Conservation (phyloP, 2,113 vertebrate species). For the Neogale vison region DNA sequence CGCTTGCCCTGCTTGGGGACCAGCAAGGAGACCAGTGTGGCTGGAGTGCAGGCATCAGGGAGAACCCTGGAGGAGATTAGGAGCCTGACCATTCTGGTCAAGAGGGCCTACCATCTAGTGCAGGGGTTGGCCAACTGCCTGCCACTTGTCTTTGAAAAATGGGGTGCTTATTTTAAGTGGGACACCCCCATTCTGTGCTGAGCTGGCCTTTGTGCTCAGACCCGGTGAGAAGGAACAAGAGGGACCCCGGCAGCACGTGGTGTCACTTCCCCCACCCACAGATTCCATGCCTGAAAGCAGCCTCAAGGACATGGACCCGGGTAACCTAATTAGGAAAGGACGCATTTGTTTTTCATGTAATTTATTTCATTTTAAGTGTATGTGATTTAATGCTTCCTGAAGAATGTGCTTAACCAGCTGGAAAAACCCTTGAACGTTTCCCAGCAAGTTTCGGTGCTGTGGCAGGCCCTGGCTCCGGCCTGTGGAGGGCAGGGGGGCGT, state of each 20-base stretch:
- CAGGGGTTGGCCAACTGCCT: neutral
- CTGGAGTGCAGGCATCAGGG: no score
- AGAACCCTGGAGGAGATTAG: neutral
- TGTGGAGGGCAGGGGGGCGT: no score
- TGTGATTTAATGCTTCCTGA: neutral
- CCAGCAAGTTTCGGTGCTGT: accelerated
- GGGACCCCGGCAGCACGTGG: accelerated
- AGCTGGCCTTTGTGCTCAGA: neutral
- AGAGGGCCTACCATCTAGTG: neutral
- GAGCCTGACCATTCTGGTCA: neutral
- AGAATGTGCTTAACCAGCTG: neutral
- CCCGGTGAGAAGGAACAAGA: neutral
- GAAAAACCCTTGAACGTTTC: neutral
- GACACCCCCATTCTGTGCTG: neutral
- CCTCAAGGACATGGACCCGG: neutral
- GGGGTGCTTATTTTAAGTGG: neutral
- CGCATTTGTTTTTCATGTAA: neutral
- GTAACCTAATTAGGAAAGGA: neutral
- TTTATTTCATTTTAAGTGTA: neutral
- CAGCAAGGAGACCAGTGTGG: neutral
- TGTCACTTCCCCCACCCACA: neutral
- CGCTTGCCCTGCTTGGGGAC: neutral
- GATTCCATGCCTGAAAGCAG: accelerated
- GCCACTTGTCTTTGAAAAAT: neutral
- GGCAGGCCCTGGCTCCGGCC: neutral